These are phyloP conservation scores for Pentalonia nigronervosa DNA, from an alignment of 1,140 invertebrate species.

Conservation along the genomic window DNA sequence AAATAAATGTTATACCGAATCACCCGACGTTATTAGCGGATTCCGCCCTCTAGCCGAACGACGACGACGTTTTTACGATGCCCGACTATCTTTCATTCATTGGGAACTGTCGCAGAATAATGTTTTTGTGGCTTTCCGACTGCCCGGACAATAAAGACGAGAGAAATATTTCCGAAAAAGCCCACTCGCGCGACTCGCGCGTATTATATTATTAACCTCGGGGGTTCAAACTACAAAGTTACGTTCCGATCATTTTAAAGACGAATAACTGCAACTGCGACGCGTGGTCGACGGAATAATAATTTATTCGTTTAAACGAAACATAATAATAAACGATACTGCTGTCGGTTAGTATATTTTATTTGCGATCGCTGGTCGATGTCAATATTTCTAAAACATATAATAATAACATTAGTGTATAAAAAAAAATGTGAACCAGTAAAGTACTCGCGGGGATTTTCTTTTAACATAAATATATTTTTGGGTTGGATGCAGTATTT, in stretches of 20 bases:
- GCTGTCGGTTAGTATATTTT: background rate
- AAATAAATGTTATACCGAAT: slow-evolving; percentile 57
- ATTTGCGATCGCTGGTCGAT: background rate
- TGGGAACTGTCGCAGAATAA: slow-evolving; percentile 40
- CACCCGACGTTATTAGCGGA: slow-evolving; percentile 50
- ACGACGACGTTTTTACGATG: slow-evolving; percentile 55
- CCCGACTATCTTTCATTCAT: slow-evolving; percentile 44
- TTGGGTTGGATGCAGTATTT: too few species aligned
- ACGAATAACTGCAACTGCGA: background rate
- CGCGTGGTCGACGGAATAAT: background rate
- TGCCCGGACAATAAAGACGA: background rate
- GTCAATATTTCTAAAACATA: background rate
- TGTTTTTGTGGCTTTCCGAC: slow-evolving; percentile 16
- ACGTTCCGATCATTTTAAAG: background rate
- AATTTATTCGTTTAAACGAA: background rate
- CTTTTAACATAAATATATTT: too few species aligned
- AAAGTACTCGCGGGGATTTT: too few species aligned
- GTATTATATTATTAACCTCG: slow-evolving; percentile 23
- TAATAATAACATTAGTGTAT: background rate
- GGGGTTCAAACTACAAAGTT: background rate
- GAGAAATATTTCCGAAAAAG: background rate
- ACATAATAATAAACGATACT: background rate
- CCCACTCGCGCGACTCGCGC: background rate
- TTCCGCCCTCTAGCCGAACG: slow-evolving; percentile 42
- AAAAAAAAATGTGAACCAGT: too few species aligned